Percentiles rank a stretch among this genome's conserved stretches.
Evolutionary conservation across 2,797 vertebrate species (phyloP).

Genomic region (Chelonia mydas): DNA sequence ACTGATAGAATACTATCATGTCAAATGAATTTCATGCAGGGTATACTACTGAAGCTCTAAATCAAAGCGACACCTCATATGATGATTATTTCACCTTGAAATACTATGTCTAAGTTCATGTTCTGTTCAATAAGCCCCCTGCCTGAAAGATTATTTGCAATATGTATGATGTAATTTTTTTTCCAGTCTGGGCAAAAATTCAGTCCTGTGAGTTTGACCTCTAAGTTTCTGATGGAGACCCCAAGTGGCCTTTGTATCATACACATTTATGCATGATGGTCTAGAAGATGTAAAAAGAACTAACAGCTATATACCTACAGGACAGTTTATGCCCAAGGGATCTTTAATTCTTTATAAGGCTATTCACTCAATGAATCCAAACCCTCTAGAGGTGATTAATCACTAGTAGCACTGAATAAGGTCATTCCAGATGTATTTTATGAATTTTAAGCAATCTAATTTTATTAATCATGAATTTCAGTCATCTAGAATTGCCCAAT

Average conservation of each 20-base stretch:
- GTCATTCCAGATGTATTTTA: neutral
- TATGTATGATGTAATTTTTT: neutral
- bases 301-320: neutral
- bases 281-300: neutral
- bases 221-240: neutral
- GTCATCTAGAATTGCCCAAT: neutral
- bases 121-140: neutral
- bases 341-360: neutral
- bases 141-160: neutral
- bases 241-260: neutral
- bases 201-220: neutral
- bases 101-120: neutral
- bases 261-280: neutral
- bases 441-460: neutral
- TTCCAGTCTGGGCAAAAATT: neutral
- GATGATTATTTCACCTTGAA: neutral
- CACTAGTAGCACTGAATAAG: neutral
- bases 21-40: neutral
- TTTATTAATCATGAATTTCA: conserved; percentile 17
- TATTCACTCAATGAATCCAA: neutral
- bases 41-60: neutral
- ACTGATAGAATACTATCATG: neutral
- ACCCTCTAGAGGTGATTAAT: neutral
- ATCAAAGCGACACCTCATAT: neutral
- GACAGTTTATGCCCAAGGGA: neutral